These are phyloP conservation scores for Hapalemur alaotrensis DNA, from an alignment of 2,797 vertebrate species.

Conservation along the genomic window DNA sequence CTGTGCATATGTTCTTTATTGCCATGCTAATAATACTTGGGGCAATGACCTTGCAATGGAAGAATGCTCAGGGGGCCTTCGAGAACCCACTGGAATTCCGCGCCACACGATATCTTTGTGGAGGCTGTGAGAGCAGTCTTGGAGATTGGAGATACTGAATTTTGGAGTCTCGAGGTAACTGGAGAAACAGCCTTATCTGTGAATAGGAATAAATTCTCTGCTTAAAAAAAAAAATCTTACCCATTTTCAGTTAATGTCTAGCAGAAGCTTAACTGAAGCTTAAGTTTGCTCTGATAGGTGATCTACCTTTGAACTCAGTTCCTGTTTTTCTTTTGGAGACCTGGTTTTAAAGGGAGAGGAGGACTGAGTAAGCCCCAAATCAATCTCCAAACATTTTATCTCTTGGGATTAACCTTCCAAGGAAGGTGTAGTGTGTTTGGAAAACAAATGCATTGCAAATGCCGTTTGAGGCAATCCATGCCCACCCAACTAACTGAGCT, in stretches of 20 bases:
- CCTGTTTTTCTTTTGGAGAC: background rate
- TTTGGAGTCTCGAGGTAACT: conserved; percentile 7
- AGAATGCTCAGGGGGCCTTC: background rate
- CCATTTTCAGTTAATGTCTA: conserved; percentile 50
- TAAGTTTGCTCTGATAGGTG: background rate
- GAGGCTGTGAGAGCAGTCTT: background rate
- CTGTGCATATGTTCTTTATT: conserved; percentile 10
- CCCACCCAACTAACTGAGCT: background rate
- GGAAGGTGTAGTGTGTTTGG: conserved; percentile 11
- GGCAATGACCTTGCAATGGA: conserved; percentile 7
- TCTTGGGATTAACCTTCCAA: background rate
- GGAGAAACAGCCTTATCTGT: conserved; percentile 36
- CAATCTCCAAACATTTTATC: conserved; percentile 35
- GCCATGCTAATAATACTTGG: conserved; percentile 25
- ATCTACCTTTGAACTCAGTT: conserved; percentile 4
- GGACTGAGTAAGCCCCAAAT: background rate
- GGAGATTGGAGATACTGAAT: background rate
- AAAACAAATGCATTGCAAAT: conserved; percentile 54
- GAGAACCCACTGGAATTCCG: conserved; percentile 24
- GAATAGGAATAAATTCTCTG: conserved; percentile 38
- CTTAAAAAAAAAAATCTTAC: background rate
- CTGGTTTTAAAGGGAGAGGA: background rate
- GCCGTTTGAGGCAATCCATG: conserved; percentile 47
- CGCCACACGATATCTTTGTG: background rate
- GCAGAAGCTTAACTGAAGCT: conserved; percentile 32